Conservation (phyloP, 2,797 vertebrate genomes). For the Alectoris magna region DNA sequence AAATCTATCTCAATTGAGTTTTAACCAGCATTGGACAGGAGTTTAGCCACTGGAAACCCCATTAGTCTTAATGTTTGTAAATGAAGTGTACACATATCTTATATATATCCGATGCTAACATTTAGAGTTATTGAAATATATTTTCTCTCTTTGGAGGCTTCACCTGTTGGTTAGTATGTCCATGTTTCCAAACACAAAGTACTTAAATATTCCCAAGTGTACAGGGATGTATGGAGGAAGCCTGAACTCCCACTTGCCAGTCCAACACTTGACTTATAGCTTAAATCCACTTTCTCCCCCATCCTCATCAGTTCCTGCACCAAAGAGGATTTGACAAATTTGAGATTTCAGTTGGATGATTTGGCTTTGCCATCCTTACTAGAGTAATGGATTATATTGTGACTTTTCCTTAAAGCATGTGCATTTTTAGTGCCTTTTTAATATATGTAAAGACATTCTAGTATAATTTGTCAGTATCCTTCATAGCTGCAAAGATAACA, state of each 20-base stretch:
- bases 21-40: neutral
- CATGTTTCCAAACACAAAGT: neutral
- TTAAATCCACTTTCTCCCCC: neutral
- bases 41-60: neutral
- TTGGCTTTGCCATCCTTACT: neutral
- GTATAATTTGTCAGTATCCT: neutral
- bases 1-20: neutral
- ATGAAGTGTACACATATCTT: neutral
- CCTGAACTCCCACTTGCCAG: neutral
- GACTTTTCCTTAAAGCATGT: neutral
- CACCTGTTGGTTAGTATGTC: neutral
- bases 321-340: neutral
- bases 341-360: neutral
- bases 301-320: neutral
- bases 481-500: neutral
- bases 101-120: neutral
- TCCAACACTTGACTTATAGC: rapidly evolving
- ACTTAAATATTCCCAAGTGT: neutral
- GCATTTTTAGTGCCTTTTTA: neutral
- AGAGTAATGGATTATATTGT: neutral
- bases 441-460: neutral
- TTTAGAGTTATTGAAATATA: neutral
- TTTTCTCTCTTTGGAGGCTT: neutral
- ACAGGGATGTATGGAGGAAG: neutral
- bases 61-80: neutral